Conservation (phyloP, 2,113 vertebrate species). For the Oncorhynchus kisutch region DNA sequence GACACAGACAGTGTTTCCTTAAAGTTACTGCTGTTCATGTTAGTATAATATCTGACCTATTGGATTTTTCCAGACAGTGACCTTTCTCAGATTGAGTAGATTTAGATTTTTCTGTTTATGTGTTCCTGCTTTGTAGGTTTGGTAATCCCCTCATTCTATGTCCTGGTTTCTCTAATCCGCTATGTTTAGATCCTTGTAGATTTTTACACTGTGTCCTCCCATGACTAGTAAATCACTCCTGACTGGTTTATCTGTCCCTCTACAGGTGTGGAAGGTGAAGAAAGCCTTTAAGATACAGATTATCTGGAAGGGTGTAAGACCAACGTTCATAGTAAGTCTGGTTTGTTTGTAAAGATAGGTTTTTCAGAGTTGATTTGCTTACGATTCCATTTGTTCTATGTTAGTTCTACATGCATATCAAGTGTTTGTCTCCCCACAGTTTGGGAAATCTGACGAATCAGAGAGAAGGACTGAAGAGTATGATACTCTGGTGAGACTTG, state of each 20-base stretch:
- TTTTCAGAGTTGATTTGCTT: too few relatives aligned
- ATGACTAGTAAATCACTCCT: not conserved
- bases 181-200: too few relatives aligned
- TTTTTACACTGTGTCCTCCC: too few relatives aligned
- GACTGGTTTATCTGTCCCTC: slow-evolving; percentile 11
- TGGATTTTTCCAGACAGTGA: too few relatives aligned
- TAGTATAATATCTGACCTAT: too few relatives aligned
- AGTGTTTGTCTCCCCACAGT: slow-evolving; percentile 70
- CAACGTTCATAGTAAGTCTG: slow-evolving; percentile 78
- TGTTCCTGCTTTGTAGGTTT: too few relatives aligned
- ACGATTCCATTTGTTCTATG: not conserved
- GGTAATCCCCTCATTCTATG: too few relatives aligned
- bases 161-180: too few relatives aligned
- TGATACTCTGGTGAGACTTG: slow-evolving; percentile 84
- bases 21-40: too few relatives aligned
- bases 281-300: slow-evolving; percentile 94
- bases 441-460: slow-evolving; percentile 86
- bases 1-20: too few relatives aligned
- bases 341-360: not conserved
- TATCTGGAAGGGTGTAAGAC: slow-evolving; percentile 81
- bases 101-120: too few relatives aligned
- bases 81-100: too few relatives aligned
- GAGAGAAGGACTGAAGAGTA: slow-evolving; percentile 93
- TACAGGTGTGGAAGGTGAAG: slow-evolving; percentile 96
- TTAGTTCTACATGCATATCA: not conserved